phyloP scores from a whole-genome alignment of 2,113 vertebrate genomes.

The Salminus brasiliensis region DNA sequence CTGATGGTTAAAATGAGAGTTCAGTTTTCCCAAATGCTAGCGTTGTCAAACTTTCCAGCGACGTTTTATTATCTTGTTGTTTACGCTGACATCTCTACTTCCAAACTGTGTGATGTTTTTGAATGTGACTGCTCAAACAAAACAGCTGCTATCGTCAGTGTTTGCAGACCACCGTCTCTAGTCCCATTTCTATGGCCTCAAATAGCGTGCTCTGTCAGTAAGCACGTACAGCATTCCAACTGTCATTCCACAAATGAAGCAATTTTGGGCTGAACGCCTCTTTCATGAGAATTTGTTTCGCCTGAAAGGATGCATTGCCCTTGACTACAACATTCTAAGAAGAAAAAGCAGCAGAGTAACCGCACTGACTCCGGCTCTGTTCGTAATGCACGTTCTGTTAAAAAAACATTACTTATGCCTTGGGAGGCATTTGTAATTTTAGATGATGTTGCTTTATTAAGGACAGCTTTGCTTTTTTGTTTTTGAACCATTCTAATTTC shows the following conservation, averaged over 20 bases:
- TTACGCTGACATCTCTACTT: neutral
- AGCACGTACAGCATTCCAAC: neutral
- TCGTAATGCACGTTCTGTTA: neutral
- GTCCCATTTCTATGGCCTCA: constrained; percentile 46
- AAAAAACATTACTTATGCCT: neutral
- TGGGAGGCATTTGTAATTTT: neutral
- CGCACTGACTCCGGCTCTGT: neutral
- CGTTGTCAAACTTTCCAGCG: neutral
- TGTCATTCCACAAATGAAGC: neutral
- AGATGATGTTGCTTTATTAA: neutral
- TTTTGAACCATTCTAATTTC: neutral
- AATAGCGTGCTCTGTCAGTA: neutral
- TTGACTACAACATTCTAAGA: neutral
- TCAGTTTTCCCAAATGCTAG: neutral
- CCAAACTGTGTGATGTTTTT: too few relatives aligned
- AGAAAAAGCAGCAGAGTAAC: neutral
- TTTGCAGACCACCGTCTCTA: constrained; percentile 49
- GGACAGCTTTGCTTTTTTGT: neutral
- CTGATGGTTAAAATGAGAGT: neutral
- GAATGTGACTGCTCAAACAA: constrained; percentile 55
- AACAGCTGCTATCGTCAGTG: constrained; percentile 62
- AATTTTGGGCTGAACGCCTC: neutral
- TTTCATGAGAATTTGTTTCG: neutral
- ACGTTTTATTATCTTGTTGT: neutral
- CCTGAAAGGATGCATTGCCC: neutral